phyloP scores from a whole-genome alignment of 2,113 vertebrate genomes.

The Brachirus orientalis region DNA sequence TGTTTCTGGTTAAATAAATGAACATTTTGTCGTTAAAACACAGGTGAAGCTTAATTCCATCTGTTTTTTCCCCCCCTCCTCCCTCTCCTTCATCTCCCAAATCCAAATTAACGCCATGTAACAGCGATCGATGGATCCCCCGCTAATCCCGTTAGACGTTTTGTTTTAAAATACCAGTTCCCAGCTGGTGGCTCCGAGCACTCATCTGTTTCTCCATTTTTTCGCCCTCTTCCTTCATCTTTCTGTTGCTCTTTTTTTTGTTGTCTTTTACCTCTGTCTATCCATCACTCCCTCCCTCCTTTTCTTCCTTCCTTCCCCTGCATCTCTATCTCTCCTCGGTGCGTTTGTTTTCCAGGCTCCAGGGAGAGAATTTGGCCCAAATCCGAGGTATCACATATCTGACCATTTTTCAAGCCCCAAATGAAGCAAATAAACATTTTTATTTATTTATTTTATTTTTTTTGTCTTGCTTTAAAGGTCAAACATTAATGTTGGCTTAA shows the following conservation, averaged over 20 bases:
- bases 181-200: constrained; percentile 85
- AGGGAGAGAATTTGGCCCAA: constrained; percentile 80
- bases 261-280: constrained; percentile 54
- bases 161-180: constrained; percentile 92
- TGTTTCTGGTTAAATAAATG: too few relatives aligned
- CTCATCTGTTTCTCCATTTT: constrained; percentile 82
- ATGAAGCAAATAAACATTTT: constrained; percentile 83
- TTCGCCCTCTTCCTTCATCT: constrained; percentile 35
- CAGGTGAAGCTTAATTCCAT: constrained; percentile 40
- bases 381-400: constrained; percentile 92
- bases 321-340: constrained; percentile 72
- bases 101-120: constrained; percentile 80
- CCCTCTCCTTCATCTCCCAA: constrained; percentile 4
- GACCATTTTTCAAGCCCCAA: constrained; percentile 92
- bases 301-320: constrained; percentile 32
- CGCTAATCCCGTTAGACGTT: constrained; percentile 83
- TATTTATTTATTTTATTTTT: constrained; percentile 82
- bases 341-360: constrained; percentile 91
- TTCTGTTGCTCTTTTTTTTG: not conserved
- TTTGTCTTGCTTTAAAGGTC: constrained; percentile 89
- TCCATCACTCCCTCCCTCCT: constrained; percentile 52
- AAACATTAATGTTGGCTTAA: constrained; percentile 93
- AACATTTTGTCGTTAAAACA: constrained; percentile 50
- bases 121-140: constrained; percentile 81
- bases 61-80: not conserved